Base-by-base conservation (phyloP, 2,113 vertebrate genomes). In the Brachyhypopomus occidentalis region DNA sequence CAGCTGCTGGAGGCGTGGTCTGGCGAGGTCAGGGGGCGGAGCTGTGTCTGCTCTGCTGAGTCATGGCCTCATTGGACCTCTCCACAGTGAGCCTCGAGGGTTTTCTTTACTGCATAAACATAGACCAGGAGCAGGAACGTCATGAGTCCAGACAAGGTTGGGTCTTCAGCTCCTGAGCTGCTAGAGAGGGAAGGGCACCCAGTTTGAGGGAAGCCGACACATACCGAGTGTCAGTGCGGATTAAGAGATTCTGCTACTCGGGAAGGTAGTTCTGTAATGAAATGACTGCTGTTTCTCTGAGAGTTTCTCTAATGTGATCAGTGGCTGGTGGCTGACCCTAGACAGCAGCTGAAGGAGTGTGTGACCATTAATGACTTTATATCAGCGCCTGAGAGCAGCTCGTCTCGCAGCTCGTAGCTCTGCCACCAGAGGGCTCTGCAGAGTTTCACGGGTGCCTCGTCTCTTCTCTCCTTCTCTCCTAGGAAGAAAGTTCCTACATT, bases 41-140 rank as follows among this genome's bases (percentile, higher is more conserved):
- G 64, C 36, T 25, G 63, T 30, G 74, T 83, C 55, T 72, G 77
- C 30, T 72, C 56, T 81, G 60, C 45, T 30, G 52, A 63, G 30
- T 30, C 30, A 30, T 30, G 30, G 30, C 3, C 2, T 30, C 30
- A 30, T 30, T 30, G 30, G 30, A 3, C 30, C 30, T 30, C 30
- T 30, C 30, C 30, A 30, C 1, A 30, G 3, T 30, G 30, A 30
- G 30, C 30, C 30, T 30, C 3, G 1, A 30, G 30, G 30, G 30
- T 30, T 30, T 30, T 2, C 3, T 30, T 30, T 30, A 30, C n/a
- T n/a, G n/a, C 30, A 30, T 30, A 1, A 30, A 30, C 30, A 30
- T 30, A 30, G 30, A 30, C 30, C 30, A 30, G 30, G 1, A 30
- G 30, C 30, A 30, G 30, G 30, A 30, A 30, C 30, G 1, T 30